Conservation (phyloP, 1,140 invertebrate species). For the Oreohelix idahoensis region DNA sequence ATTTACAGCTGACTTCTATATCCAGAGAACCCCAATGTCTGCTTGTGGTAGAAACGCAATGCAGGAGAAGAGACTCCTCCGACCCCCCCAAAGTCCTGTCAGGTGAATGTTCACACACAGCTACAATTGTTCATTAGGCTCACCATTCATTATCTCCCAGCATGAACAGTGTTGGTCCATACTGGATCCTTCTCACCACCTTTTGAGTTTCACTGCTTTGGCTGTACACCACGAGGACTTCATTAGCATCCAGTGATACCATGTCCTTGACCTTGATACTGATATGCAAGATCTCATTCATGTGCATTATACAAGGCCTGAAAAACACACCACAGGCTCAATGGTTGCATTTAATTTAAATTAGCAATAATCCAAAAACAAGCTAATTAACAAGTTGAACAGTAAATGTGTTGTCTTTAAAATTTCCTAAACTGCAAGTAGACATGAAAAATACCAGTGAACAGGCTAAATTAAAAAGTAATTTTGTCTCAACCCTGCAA, state of each 20-base stretch:
- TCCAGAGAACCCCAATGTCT: no score
- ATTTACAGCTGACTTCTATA: no score
- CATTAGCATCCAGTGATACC: conserved; percentile 68
- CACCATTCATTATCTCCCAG: conserved; percentile 69
- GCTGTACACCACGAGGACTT: conserved; percentile 65
- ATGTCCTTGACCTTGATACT: conserved; percentile 49
- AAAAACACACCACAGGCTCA: neutral
- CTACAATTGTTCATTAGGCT: conserved; percentile 19
- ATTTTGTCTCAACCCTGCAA: no score
- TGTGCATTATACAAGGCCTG: conserved; percentile 59
- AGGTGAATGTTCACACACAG: neutral
- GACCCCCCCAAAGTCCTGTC: neutral
- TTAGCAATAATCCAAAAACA: neutral
- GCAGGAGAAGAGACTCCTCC: no score
- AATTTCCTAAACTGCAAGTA: no score
- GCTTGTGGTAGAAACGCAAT: no score
- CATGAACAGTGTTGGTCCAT: conserved; percentile 69
- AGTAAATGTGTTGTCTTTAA: neutral
- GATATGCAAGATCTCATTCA: conserved; percentile 57
- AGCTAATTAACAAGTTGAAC: neutral
- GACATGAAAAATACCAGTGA: no score
- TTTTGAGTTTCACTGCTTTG: conserved; percentile 51
- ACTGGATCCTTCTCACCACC: conserved; percentile 60
- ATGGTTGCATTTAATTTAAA: neutral
- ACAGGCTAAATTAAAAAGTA: no score